phyloP scores from a whole-genome alignment of 2,797 vertebrate genomes.

The Geotrypetes seraphini region DNA sequence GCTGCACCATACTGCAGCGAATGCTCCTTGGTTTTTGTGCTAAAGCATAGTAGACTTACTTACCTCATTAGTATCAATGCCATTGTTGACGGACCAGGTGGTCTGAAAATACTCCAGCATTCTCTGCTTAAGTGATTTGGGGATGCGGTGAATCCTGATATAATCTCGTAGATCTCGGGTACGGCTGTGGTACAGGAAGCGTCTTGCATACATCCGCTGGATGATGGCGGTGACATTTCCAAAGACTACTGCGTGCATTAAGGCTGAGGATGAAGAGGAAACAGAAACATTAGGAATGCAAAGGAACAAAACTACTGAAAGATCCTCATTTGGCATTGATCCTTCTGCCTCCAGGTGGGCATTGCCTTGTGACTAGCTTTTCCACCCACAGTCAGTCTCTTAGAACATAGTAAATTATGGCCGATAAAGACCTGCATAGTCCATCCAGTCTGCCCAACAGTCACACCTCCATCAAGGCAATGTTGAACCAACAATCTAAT shows the following conservation, averaged over 20 bases:
- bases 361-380: too few relatives aligned
- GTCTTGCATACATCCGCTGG: slow-evolving; percentile 85
- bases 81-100: slow-evolving; percentile 85
- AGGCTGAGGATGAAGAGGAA: slow-evolving; percentile 42
- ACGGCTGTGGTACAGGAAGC: slow-evolving; percentile 85
- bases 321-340: too few relatives aligned
- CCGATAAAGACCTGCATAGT: too few relatives aligned
- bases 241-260: slow-evolving; percentile 88
- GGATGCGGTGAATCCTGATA: slow-evolving; percentile 77
- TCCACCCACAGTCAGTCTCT: too few relatives aligned
- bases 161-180: slow-evolving; percentile 87
- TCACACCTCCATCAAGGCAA: too few relatives aligned
- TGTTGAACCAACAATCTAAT: too few relatives aligned
- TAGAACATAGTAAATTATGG: too few relatives aligned
- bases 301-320: too few relatives aligned
- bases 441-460: too few relatives aligned
- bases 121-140: slow-evolving; percentile 78
- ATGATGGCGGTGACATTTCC: slow-evolving; percentile 92
- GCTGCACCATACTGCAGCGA: too few relatives aligned
- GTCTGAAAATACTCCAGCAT: slow-evolving; percentile 88
- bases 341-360: too few relatives aligned
- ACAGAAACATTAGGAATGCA: neutral
- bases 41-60: neutral
- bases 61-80: slow-evolving; percentile 83
- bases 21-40: too few relatives aligned